Conservation (phyloP, 2,888 invertebrate species). For the Synergus umbraculus region DNA sequence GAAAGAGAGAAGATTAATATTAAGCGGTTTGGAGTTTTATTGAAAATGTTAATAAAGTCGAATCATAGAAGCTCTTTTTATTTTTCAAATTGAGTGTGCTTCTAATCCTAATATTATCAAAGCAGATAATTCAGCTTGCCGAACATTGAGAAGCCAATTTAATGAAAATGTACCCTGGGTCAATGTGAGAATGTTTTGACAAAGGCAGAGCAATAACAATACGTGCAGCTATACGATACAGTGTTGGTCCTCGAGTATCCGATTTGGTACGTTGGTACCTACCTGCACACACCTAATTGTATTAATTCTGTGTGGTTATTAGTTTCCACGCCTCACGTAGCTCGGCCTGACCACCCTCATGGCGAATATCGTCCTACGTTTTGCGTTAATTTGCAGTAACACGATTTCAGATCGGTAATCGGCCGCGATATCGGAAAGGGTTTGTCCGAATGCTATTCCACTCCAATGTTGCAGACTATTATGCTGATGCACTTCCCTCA, state of each 20-base stretch:
- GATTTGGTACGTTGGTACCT: constrained; percentile 43
- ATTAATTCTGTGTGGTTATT: constrained; percentile 61
- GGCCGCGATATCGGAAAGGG: constrained; percentile 33
- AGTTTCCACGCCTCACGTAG: constrained; percentile 54
- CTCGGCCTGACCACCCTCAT: constrained; percentile 40
- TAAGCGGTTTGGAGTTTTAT: too few species aligned
- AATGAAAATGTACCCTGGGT: constrained; percentile 1
- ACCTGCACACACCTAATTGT: constrained; percentile 57
- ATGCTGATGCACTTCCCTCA: constrained; percentile 11
- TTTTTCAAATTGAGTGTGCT: too few species aligned
- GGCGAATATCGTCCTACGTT: constrained; percentile 46
- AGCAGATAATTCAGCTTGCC: not conserved
- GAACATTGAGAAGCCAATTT: not conserved
- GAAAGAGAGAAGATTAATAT: not conserved
- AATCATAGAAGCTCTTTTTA: too few species aligned
- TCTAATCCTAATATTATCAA: too few species aligned
- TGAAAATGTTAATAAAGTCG: constrained; percentile 13
- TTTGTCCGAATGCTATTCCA: constrained; percentile 10
- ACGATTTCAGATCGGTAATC: constrained; percentile 48
- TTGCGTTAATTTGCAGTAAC: constrained; percentile 58
- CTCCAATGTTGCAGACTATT: not conserved
- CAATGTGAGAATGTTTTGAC: constrained; percentile 23
- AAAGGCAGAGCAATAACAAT: constrained; percentile 55
- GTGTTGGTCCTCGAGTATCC: constrained; percentile 23
- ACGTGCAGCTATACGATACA: constrained; percentile 31